These are phyloP conservation scores for Neoniphon sammara DNA, from an alignment of 2,797 vertebrate genomes.

Conservation along the genomic window DNA sequence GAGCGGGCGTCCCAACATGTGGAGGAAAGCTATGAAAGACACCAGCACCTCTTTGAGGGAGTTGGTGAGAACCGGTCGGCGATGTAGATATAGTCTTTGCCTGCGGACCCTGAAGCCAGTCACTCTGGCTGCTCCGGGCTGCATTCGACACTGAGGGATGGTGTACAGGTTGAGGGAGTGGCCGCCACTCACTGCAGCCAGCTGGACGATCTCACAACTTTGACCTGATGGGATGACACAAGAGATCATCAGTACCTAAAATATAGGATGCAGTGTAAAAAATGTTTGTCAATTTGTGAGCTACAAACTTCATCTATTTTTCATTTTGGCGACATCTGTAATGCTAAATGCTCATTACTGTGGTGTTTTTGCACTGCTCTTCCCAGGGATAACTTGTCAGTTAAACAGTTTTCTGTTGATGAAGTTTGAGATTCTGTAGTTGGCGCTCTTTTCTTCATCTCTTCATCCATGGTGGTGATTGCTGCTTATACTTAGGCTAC, in stretches of 20 bases:
- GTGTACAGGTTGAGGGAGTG: constrained; percentile 81
- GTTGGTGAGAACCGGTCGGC: constrained; percentile 73
- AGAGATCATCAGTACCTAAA: constrained; percentile 1
- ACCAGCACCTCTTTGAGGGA: constrained; percentile 77
- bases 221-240: constrained; percentile 55
- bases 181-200: constrained; percentile 80
- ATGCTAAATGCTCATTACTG: no score
- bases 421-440: no score
- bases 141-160: constrained; percentile 74
- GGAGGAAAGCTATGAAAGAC: constrained; percentile 81
- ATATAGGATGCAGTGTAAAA: not conserved
- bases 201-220: constrained; percentile 81
- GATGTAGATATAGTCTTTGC: constrained; percentile 73
- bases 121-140: constrained; percentile 71
- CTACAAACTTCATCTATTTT: not conserved
- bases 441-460: no score
- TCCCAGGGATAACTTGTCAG: no score
- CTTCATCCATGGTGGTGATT: no score
- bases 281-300: not conserved
- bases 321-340: no score
- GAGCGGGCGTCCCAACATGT: constrained; percentile 72
- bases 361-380: no score
- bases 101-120: constrained; percentile 78
- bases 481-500: no score
- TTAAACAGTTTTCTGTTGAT: no score